Conservation (phyloP, 2,888 invertebrate species). For the Colletes collaris region DNA sequence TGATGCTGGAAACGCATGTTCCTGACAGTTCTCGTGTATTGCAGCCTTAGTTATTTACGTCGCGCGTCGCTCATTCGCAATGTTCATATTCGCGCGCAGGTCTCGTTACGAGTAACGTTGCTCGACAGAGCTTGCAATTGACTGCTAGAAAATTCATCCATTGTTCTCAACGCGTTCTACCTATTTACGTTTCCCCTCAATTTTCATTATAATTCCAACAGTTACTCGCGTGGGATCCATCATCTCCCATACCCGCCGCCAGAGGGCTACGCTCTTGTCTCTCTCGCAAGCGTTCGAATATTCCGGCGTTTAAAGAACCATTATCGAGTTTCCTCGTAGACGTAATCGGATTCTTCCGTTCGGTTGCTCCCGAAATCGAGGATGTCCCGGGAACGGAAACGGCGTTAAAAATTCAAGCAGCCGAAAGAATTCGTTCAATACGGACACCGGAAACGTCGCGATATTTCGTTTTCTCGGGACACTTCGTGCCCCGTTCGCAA, state of each 20-base stretch:
- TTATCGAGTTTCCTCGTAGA: too few species aligned
- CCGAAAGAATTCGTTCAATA: too few species aligned
- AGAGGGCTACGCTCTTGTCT: too few species aligned
- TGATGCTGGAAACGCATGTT: not conserved
- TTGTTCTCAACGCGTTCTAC: not conserved
- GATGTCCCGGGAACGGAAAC: too few species aligned
- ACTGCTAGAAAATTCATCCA: not conserved
- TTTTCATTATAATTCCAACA: too few species aligned
- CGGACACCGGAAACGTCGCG: not conserved
- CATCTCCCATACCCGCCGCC: too few species aligned
- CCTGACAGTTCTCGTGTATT: not conserved
- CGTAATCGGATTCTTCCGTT: too few species aligned
- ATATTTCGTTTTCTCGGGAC: not conserved
- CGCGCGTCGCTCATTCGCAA: conserved; percentile 6
- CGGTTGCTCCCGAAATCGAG: too few species aligned
- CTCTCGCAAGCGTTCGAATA: too few species aligned
- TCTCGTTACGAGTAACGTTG: not conserved
- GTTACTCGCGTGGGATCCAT: too few species aligned
- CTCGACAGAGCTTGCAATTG: not conserved
- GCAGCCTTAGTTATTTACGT: conserved; percentile 6
- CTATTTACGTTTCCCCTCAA: not conserved
- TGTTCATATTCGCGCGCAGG: not conserved
- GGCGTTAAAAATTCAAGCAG: too few species aligned
- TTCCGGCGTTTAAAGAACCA: too few species aligned
- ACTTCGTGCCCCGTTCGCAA: not conserved